These are phyloP conservation scores for Drosophila pseudoananassae DNA, from an alignment of 1,140 invertebrate genomes.

Conservation along the genomic window DNA sequence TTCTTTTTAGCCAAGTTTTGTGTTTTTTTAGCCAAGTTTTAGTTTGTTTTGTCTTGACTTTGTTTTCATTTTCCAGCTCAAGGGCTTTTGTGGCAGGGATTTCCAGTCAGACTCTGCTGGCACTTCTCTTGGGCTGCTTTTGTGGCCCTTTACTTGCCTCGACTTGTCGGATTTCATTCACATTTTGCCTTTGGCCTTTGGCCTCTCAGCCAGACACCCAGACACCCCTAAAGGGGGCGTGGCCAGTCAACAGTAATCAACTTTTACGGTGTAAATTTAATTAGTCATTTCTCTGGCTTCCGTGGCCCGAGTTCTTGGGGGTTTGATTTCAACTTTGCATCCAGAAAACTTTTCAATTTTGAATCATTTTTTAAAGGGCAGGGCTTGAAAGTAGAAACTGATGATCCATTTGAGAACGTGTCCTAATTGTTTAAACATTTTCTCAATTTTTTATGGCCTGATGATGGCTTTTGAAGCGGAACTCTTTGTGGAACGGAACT, in stretches of 20 bases:
- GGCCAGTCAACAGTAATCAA: slow-evolving; percentile 73
- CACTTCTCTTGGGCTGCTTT: slow-evolving; percentile 8
- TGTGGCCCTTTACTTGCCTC: slow-evolving; percentile 38
- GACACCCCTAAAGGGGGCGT: slow-evolving; percentile 33
- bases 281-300: slow-evolving; percentile 79
- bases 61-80: slow-evolving; percentile 32
- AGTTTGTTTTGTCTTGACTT: too few relatives aligned
- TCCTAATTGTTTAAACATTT: slow-evolving; percentile 14
- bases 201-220: slow-evolving; percentile 26
- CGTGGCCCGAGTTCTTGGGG: slow-evolving; percentile 34
- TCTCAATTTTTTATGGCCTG: slow-evolving; percentile 13
- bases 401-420: not conserved
- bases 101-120: slow-evolving; percentile 48
- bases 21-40: slow-evolving; percentile 8
- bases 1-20: slow-evolving; percentile 12
- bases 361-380: slow-evolving; percentile 28
- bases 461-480: slow-evolving; percentile 44
- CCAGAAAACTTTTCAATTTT: slow-evolving; percentile 49
- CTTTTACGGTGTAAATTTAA: slow-evolving; percentile 80
- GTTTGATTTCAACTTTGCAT: slow-evolving; percentile 45
- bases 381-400: not conserved
- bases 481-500: slow-evolving; percentile 37
- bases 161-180: slow-evolving; percentile 72
- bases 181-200: slow-evolving; percentile 48
- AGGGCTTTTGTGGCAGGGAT: slow-evolving; percentile 68